Evolutionary conservation across 2,113 vertebrate genomes (phyloP).

Genomic region (Nothobranchius furzeri): DNA sequence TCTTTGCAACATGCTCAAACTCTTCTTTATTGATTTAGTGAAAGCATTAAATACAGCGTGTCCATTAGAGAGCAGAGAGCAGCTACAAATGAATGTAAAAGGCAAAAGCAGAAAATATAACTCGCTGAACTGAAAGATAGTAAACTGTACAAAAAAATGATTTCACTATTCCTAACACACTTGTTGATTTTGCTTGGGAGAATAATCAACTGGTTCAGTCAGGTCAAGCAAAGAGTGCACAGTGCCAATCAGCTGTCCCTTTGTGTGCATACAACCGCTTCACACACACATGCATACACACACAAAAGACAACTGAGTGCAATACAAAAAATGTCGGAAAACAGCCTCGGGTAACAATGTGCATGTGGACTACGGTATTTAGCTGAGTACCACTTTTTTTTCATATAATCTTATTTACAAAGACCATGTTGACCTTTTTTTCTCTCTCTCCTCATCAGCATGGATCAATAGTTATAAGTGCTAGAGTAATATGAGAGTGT

Average conservation of each 20-base stretch:
- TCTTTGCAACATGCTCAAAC: slow-evolving; percentile 23
- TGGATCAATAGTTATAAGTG: too few species aligned
- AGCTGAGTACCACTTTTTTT: too few species aligned
- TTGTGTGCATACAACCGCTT: slow-evolving; percentile 16
- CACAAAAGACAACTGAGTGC: too few species aligned
- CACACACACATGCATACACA: too few species aligned
- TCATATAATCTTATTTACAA: too few species aligned
- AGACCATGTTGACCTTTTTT: too few species aligned
- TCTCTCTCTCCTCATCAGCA: too few species aligned
- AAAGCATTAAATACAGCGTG: slow-evolving; percentile 56
- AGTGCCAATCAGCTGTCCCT: slow-evolving; percentile 5
- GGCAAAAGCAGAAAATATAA: slow-evolving; percentile 16
- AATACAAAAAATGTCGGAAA: too few species aligned
- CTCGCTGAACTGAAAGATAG: slow-evolving; percentile 29
- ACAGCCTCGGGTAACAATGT: too few species aligned
- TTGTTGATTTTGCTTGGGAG: slow-evolving; percentile 20
- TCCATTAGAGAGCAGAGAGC: slow-evolving; percentile 25
- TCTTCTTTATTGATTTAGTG: slow-evolving; percentile 56
- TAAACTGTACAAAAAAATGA: slow-evolving; percentile 13
- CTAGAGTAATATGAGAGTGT: too few species aligned
- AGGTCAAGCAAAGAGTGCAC: slow-evolving; percentile 14
- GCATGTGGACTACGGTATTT: too few species aligned
- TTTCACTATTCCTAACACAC: slow-evolving; percentile 12
- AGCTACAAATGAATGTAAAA: slow-evolving; percentile 6
- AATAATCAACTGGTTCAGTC: slow-evolving; percentile 29